Evolutionary conservation across 37 sponge, comb jelly and placozoan species (phyloP).

Genomic region (Spongia lamella): DNA sequence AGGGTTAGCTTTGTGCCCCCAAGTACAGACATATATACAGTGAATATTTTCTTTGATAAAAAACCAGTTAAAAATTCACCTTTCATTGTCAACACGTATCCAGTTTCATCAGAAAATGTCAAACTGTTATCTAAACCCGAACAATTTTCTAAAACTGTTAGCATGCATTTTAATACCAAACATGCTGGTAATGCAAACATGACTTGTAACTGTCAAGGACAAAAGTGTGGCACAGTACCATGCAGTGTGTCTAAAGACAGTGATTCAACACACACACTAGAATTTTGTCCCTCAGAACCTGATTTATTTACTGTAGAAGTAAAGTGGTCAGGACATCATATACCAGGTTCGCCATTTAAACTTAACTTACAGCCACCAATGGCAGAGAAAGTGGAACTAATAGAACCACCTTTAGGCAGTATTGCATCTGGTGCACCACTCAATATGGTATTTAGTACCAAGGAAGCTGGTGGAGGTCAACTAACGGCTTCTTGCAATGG

Average conservation of each 20-base stretch:
- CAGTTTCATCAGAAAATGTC: conserved; percentile 46
- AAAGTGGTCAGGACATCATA: conserved; percentile 51
- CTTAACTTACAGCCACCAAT: conserved; percentile 42
- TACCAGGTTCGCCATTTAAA: conserved; percentile 66
- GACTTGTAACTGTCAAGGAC: conserved; percentile 28
- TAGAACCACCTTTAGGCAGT: conserved; percentile 31
- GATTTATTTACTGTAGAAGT: conserved; percentile 54
- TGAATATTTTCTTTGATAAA: conserved; percentile 61
- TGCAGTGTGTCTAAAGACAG: conserved; percentile 14
- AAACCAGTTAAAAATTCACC: conserved; percentile 52
- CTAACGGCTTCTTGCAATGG: conserved; percentile 51
- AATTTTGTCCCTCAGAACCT: conserved; percentile 21
- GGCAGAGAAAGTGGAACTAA: conserved; percentile 41
- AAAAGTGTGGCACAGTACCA: conserved; percentile 28
- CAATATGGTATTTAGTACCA: conserved; percentile 26
- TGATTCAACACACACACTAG: conserved; percentile 19
- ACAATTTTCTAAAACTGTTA: conserved; percentile 34
- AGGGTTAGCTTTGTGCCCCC: conserved; percentile 47
- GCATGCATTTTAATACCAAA: conserved; percentile 22
- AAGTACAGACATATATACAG: conserved; percentile 44
- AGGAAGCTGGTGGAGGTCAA: conserved; percentile 67
- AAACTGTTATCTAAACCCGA: conserved; percentile 43
- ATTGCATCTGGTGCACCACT: conserved; percentile 31
- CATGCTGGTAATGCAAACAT: conserved; percentile 40
- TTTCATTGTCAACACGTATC: conserved; percentile 47